A percentile compares a stretch with the other conserved stretches of the same genome.
These are phyloP conservation scores for Alloscopus bannaensis DNA, from an alignment of 2,888 invertebrate genomes.

Conservation along the genomic window DNA sequence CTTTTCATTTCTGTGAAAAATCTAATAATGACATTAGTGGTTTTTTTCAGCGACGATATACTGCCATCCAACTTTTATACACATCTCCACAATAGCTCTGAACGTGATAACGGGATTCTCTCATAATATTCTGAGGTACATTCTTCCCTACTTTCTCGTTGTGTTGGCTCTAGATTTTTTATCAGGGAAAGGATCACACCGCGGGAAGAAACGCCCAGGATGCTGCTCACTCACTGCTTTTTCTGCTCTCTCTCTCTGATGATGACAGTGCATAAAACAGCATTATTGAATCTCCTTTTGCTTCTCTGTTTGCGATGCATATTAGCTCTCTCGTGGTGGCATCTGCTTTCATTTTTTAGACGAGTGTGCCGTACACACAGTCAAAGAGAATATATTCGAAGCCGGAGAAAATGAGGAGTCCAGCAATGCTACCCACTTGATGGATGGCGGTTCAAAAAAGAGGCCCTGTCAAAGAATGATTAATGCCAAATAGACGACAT, in stretches of 20 bases:
- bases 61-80: too few species aligned
- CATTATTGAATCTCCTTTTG: slow-evolving; percentile 65
- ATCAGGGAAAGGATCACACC: slow-evolving; percentile 52
- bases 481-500: slow-evolving; percentile 73
- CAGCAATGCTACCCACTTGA: slow-evolving; percentile 71
- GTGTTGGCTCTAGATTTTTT: slow-evolving; percentile 53
- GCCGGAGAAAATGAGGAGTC: slow-evolving; percentile 63
- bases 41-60: too few species aligned
- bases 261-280: slow-evolving; percentile 67
- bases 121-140: too few species aligned
- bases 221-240: slow-evolving; percentile 44
- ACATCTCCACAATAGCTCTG: too few species aligned
- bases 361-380: slow-evolving; percentile 53
- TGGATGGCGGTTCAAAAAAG: slow-evolving; percentile 73
- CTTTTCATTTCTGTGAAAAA: slow-evolving; percentile 39
- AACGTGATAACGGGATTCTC: background rate
- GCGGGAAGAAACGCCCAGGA: slow-evolving; percentile 55
- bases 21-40: slow-evolving; percentile 54
- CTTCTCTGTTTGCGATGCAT: slow-evolving; percentile 59
- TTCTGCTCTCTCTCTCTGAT: slow-evolving; percentile 40
- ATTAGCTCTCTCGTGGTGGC: slow-evolving; percentile 64
- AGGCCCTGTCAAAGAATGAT: slow-evolving; percentile 74
- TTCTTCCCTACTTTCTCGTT: too few species aligned
- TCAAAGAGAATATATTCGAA: too few species aligned
- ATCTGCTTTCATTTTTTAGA: slow-evolving; percentile 66